Base-by-base conservation (phyloP, 2,888 invertebrate species). In the Yponomeuta plumbellus region DNA sequence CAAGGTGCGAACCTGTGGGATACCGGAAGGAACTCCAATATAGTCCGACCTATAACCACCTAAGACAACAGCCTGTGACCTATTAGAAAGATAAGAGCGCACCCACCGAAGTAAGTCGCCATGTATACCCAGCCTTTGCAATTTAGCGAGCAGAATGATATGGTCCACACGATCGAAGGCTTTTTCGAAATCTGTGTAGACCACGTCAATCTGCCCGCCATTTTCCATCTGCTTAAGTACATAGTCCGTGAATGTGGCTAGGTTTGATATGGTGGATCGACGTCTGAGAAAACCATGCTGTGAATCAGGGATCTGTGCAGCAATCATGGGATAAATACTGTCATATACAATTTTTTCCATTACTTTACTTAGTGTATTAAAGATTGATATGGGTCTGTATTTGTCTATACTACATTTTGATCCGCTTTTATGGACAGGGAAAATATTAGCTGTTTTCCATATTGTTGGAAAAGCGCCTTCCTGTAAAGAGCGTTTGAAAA, bases 391-490 rank as follows among this genome's bases (percentile, higher is more conserved):
- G 22, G 22, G 22, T 22, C 64, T 44, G 52, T 64, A 64, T 22
- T 64, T 64, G 20, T 64, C 64, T 21, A 64, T n/a, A 11, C 20
- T 21, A 11, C 1, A 21, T 21, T 26, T 64, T 10, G 64, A 10
- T 22, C 64, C 64, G 21, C 52, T 64, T 64, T 64, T 64, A 39
- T 64, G 52, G 3, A 64, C 44, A 22, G 64, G 64, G 2, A 57
- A 8, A 52, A 65, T 65, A 17, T 26, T 26, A 1, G 58, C 65
- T 57, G 26, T n/a, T 65, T 65, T 65, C 65, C 58, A 65, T 20
- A 26, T 3, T 11, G 20, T 11, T 10, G 64, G 64, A 52, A 64
- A 64, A 5, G 5, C 4, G 11, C 64, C 21, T 20, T 64, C 64
- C 5, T 17, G 13, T 5, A 64, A 2, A 2, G 64, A 64, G 4